Evolutionary conservation across 2,113 vertebrate species (phyloP), one percentile per base, ranked within the genome.

Genomic region (Polypterus bichir): DNA sequence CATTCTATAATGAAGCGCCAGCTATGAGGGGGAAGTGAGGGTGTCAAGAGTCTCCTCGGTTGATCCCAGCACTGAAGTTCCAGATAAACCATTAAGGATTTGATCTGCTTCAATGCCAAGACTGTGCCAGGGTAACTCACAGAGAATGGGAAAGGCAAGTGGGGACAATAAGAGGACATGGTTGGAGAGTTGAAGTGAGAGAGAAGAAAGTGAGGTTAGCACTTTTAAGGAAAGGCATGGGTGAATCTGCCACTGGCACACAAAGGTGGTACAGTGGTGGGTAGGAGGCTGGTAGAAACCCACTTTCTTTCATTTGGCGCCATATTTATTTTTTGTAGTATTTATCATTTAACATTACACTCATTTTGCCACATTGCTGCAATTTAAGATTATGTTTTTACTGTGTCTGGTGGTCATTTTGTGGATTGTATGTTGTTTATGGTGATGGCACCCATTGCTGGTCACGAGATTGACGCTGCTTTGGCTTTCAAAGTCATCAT

Each of bases 261-360:
- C 8, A 9, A 27, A 27, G 0, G 0, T 0, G 48, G 2, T 46
- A n/a, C 9, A 48, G 61, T 2, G 3, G 61, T 2, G 3, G 9
- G 46, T 27, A 10, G 3, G 48, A 9, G 3, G 52, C 52, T 9
- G 5, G 52, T 27, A 27, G 27, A 27, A 27, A 27, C 27, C 27
- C 27, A 27, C 27, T 27, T 27, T 27, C 27, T 27, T 27, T 27
- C 27, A 27, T 27, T 27, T 27, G 27, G 27, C 27, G 27, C 27
- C 27, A 27, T 54, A 11, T 54, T 3, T 54, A 11, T 5, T 54
- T 54, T 54, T 11, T 54, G 3, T 4, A 54, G 52, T 54, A 11
- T 11, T 5, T 9, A 9, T 4, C 9, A 54, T 9, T 54, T 5
- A 5, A 4, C 11, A 11, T 5, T 11, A 9, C 5, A 11, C 9